phyloP scores from a whole-genome alignment of 1,140 invertebrate species.

The Gonioctena quinquepunctata region DNA sequence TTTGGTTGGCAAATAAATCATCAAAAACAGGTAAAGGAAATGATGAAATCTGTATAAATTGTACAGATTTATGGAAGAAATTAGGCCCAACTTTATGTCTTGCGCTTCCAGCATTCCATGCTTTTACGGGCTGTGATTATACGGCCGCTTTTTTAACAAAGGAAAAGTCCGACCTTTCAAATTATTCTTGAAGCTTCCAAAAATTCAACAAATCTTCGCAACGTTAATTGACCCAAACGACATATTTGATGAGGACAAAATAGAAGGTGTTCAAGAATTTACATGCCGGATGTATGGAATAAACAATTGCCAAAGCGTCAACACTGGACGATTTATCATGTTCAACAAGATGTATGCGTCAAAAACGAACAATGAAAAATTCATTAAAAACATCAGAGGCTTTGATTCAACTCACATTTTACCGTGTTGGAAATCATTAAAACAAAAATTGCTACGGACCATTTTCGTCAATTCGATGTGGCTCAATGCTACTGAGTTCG shows the following conservation, averaged over 20 bases:
- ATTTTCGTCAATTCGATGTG: background rate
- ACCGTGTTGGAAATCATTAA: constrained; percentile 35
- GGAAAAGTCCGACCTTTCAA: constrained; percentile 49
- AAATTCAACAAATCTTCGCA: constrained; percentile 46
- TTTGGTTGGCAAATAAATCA: constrained; percentile 41
- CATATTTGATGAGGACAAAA: constrained; percentile 45
- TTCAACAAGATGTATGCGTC: constrained; percentile 38
- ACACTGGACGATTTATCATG: constrained; percentile 40
- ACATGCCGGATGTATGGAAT: constrained; percentile 38
- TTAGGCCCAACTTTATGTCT: constrained; percentile 44
- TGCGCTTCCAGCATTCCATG: constrained; percentile 47
- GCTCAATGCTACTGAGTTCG: background rate
- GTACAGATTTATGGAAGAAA: constrained; percentile 38
- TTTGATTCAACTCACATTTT: constrained; percentile 40
- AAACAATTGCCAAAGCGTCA: constrained; percentile 37
- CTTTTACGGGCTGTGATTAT: constrained; percentile 52
- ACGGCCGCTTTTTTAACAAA: constrained; percentile 51
- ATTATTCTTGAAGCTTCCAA: constrained; percentile 42
- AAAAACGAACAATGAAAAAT: constrained; percentile 36
- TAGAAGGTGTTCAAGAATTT: constrained; percentile 4
- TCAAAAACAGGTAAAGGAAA: constrained; percentile 29
- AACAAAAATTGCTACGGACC: background rate
- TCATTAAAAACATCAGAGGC: too few species aligned
- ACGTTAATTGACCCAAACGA: constrained; percentile 41
- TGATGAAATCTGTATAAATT: constrained; percentile 46